Base-by-base conservation (phyloP, 1,140 invertebrate species). In the Stegodyphus mimosarum region DNA sequence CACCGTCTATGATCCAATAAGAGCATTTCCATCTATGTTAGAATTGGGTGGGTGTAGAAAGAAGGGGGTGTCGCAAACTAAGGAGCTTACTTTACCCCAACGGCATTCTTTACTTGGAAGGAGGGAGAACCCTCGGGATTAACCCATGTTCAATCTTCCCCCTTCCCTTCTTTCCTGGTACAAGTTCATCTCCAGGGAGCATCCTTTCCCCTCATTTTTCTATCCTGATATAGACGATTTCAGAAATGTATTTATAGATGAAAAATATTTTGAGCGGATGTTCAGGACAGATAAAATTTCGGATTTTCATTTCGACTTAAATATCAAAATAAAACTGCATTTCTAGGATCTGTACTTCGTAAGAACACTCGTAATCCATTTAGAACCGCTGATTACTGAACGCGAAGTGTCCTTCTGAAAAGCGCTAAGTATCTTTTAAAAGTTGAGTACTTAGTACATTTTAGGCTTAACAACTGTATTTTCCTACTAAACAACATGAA, bases 1-100 rank as follows among this genome's bases (percentile, higher is more conserved):
- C 51, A 60, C 72, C 72, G 60, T 74, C 72, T 74, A 53, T 74
- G 72, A 74, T 74, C 72, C 72, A 74, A 74, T 74, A 74, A 74
- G 72, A 60, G 72, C 53, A 74, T 60, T 74, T 74, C 72, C 72
- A 60, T 74, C 53, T 53, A 74, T 74, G 60, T 74, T 53, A 74
- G 72, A 74, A 74, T 60, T 33, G 17, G 72, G 52, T 74, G 53
- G 18, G 72, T 52, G 53, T 60, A 33, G 72, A 74, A 74, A 74
- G 48, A 48, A 48, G 53, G 51, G 51, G 52, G 53, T 74, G 15
- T 51, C 53, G 18, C 72, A 60, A 74, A 74, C 11, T 74, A 74
- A 74, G 72, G 52, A 53, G 72, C 52, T 74, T 60, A 18, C 72
- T 74, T 74, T 74, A 74, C 60, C 72, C 72, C 72, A 55, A 18